Conservation (phyloP, 2,888 invertebrate species). For the Philhelius pedissequus region DNA sequence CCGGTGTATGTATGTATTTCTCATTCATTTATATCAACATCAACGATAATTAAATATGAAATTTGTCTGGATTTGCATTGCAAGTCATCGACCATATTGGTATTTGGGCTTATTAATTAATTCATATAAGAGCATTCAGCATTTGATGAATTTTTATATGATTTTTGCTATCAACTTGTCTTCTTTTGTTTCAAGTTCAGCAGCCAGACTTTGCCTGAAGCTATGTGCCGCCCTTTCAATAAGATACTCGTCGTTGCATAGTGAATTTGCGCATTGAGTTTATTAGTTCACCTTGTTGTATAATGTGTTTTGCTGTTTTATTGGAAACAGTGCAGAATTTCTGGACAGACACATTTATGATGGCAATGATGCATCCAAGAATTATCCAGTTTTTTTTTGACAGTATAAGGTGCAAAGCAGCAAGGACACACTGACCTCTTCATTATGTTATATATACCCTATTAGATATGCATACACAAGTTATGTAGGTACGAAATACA, state of each 20-base stretch:
- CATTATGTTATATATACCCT: neutral
- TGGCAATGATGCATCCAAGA: neutral
- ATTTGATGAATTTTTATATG: too few relatives aligned
- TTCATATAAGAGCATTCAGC: too few relatives aligned
- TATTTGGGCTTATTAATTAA: too few relatives aligned
- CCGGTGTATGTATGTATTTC: neutral
- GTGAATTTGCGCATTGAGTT: slow-evolving; percentile 39
- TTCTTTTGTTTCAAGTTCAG: too few relatives aligned
- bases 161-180: too few relatives aligned
- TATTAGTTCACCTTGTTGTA: neutral
- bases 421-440: slow-evolving; percentile 23
- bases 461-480: too few relatives aligned
- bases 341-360: neutral
- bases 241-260: neutral
- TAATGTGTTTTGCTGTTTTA: neutral
- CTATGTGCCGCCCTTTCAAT: neutral
- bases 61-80: neutral
- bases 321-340: neutral
- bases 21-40: neutral
- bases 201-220: neutral
- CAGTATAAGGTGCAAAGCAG: slow-evolving; percentile 3
- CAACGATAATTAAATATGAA: neutral
- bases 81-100: slow-evolving; percentile 11
- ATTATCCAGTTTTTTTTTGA: neutral
- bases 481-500: neutral